These are phyloP conservation scores for Drosophila subsilvestris DNA, from an alignment of 2,888 invertebrate genomes.

Conservation along the genomic window DNA sequence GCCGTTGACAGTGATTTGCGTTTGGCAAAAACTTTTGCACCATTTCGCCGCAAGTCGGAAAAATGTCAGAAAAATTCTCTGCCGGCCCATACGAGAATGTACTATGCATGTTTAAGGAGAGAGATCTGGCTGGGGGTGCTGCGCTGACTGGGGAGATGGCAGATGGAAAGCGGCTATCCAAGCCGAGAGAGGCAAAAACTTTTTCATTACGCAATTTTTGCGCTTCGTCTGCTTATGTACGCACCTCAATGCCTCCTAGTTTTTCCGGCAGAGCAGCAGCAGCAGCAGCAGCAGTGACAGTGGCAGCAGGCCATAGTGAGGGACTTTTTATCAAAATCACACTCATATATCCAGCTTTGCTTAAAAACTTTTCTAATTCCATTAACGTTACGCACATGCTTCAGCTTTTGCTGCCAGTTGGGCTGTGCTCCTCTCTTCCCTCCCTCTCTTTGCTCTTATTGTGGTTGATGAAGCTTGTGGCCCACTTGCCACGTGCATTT, in stretches of 20 bases:
- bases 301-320: conserved; percentile 6
- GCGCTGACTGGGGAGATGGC: not conserved
- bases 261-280: conserved; percentile 28
- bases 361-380: conserved; percentile 82
- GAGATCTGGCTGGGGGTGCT: conserved; percentile 11
- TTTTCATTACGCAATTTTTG: conserved; percentile 76
- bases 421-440: conserved; percentile 15
- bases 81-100: conserved; percentile 6
- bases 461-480: conserved; percentile 47
- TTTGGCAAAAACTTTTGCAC: conserved; percentile 46
- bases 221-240: conserved; percentile 62
- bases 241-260: conserved; percentile 48
- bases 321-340: conserved; percentile 65
- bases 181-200: conserved; percentile 52
- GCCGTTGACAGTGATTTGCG: conserved; percentile 57
- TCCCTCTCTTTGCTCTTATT: conserved; percentile 6
- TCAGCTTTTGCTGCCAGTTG: conserved; percentile 10
- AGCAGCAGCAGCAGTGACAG: not conserved
- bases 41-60: conserved; percentile 42
- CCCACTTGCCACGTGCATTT: conserved; percentile 56
- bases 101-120: conserved; percentile 21
- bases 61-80: conserved; percentile 43
- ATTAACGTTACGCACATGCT: conserved; percentile 80
- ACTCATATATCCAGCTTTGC: conserved; percentile 65
- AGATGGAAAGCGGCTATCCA: conserved; percentile 12